These are phyloP conservation scores for Acropternis orthonyx DNA, from an alignment of 2,797 vertebrate genomes.

Conservation along the genomic window DNA sequence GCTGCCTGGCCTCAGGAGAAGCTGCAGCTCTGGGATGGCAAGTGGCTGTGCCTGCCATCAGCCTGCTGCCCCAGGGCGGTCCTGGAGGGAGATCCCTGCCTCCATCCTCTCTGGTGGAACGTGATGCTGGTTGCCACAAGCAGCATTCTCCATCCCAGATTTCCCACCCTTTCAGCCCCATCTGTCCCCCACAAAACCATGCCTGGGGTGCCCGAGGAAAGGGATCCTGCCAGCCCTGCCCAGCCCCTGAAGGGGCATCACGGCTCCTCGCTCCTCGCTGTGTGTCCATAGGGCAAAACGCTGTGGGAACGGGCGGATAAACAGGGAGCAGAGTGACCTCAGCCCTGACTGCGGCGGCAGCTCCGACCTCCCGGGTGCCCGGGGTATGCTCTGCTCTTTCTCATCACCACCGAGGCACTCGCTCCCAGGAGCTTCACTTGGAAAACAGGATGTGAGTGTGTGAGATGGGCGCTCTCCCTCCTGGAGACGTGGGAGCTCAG, in stretches of 20 bases:
- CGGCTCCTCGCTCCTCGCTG: accelerated
- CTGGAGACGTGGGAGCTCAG: accelerated
- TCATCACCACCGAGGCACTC: neutral
- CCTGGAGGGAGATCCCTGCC: neutral
- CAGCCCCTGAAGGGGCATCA: neutral
- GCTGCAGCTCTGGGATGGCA: accelerated
- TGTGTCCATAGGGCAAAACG: accelerated
- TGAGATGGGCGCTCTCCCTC: neutral
- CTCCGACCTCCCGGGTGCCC: neutral
- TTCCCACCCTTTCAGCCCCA: neutral
- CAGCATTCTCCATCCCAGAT: accelerated
- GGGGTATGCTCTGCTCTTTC: neutral
- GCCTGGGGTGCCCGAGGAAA: accelerated
- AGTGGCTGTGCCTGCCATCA: accelerated
- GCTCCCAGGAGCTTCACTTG: neutral
- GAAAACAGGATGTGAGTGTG: neutral
- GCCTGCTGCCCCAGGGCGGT: neutral
- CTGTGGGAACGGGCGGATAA: neutral
- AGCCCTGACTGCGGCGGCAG: neutral
- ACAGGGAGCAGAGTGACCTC: neutral
- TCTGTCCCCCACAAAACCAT: neutral
- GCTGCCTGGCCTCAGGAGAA: neutral
- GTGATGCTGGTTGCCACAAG: accelerated
- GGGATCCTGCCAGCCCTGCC: neutral
- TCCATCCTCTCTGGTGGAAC: neutral